Evolutionary conservation across 92 coral and sea anemone species (phyloP).

Genomic region (Phenganax marumi): DNA sequence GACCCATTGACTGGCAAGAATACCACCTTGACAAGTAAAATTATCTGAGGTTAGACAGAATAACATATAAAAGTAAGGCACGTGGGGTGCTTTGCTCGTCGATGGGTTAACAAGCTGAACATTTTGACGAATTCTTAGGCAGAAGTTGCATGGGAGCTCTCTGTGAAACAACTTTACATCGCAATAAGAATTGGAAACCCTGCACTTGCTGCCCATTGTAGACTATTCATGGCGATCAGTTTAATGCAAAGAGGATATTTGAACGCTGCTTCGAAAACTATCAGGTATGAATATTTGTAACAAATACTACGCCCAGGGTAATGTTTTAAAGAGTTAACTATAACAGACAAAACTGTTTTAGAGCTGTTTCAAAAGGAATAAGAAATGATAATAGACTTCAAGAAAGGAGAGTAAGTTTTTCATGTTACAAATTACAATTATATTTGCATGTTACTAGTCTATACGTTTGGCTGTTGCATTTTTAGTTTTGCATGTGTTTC

Average conservation of each 20-base stretch:
- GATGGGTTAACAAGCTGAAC: too few relatives aligned
- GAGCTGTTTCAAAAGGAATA: constrained; percentile 17
- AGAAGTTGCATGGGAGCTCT: constrained; percentile 77
- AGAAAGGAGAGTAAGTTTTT: constrained; percentile 29
- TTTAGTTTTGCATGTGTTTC: background rate
- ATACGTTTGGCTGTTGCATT: background rate
- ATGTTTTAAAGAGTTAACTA: too few relatives aligned
- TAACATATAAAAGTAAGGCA: too few relatives aligned
- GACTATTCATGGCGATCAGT: constrained; percentile 82
- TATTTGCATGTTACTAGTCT: background rate
- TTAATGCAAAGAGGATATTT: constrained; percentile 78
- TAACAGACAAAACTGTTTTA: background rate
- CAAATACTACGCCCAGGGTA: background rate
- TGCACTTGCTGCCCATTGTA: constrained; percentile 77
- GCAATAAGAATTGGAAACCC: constrained; percentile 74
- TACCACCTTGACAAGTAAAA: too few relatives aligned
- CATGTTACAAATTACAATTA: background rate
- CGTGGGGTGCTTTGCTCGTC: too few relatives aligned
- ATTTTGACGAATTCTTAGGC: constrained; percentile 60
- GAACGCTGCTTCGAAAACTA: constrained; percentile 65
- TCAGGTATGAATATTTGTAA: constrained; percentile 55
- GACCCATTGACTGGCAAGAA: too few relatives aligned
- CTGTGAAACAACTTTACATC: constrained; percentile 68
- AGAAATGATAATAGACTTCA: constrained; percentile 22
- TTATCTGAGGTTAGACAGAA: too few relatives aligned